Base-by-base conservation (phyloP, 2,888 invertebrate species). In the Monoplex corrugatus region DNA sequence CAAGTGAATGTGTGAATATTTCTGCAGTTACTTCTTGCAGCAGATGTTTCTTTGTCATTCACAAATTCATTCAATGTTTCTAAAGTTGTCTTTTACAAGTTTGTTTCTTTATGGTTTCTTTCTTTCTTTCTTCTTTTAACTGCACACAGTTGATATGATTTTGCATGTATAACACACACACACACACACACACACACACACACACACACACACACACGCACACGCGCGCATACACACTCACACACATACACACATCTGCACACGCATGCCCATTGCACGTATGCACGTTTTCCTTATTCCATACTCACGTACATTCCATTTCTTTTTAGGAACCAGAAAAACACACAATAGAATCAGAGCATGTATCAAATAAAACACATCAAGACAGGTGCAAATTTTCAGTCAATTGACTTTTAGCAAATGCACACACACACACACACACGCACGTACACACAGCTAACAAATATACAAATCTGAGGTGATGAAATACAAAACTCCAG, bases 401-500 rank as follows among this genome's bases (percentile, higher is more conserved):
- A 50, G 8, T 50, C 50, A 50, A 19, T 50, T 50, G 23, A 19
- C 23, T 50, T 19, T 50, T 50, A 50, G 23, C 68, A 28, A 19
- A 28, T n/a, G n/a, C 68, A 68, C 68, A 68, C 68, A 68, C 68
- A 1, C 68, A 68, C 68, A 68, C 68, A 68, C 68, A 68, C 68
- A 68, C 68, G n/a, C 68, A 68, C 68, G 1, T 1, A 3, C 68
- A 3, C 68, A 3, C 68, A 19, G 28, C 63, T 3, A 13, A 32
- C 72, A 32, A 8, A 72, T 19, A 16, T 35, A 72, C 32, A 32
- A 6, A 72, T 35, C 35, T n/a, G n/a, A n/a, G n/a, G n/a, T n/a
- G n/a, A n/a, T n/a, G n/a, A n/a, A n/a, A n/a, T n/a, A n/a, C n/a
- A n/a, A n/a, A n/a, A n/a, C n/a, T n/a, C n/a, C n/a, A n/a, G n/a